Conservation (phyloP, 2,113 vertebrate genomes). For the Eubucco bourcierii region DNA sequence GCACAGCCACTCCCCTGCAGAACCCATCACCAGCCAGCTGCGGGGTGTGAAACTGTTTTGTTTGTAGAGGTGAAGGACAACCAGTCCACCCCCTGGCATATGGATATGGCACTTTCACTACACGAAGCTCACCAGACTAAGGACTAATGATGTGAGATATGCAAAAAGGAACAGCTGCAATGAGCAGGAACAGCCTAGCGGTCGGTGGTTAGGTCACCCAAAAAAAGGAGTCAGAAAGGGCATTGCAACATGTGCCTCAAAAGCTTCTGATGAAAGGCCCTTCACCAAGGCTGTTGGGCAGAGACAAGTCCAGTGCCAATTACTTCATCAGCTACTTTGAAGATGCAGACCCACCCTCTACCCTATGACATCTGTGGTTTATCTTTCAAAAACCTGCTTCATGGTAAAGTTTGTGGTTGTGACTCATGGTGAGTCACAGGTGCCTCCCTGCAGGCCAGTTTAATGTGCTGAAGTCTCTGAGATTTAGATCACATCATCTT, state of each 20-base stretch:
- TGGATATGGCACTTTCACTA: background rate
- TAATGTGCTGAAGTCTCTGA: background rate
- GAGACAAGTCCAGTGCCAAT: background rate
- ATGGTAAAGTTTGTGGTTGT: background rate
- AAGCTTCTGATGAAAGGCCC: background rate
- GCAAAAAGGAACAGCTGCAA: background rate
- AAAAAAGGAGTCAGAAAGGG: background rate
- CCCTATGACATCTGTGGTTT: background rate
- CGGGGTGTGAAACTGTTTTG: background rate
- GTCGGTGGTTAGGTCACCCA: background rate
- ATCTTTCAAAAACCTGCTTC: slow-evolving; percentile 19
- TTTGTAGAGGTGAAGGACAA: background rate
- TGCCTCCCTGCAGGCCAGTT: background rate
- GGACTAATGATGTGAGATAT: background rate
- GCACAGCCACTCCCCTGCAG: background rate
- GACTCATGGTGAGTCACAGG: slow-evolving; percentile 25
- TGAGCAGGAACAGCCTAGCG: background rate
- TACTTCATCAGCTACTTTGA: background rate
- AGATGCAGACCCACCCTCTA: slow-evolving; percentile 15
- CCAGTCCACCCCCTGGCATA: background rate
- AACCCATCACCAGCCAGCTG: background rate
- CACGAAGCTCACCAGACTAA: background rate
- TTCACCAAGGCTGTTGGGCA: background rate
- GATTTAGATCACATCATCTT: background rate
- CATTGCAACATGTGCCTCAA: background rate